Percentiles rank a stretch among this genome's conserved stretches.
phyloP scores from a whole-genome alignment of 2,888 invertebrate genomes.

The Pheosia gnoma region DNA sequence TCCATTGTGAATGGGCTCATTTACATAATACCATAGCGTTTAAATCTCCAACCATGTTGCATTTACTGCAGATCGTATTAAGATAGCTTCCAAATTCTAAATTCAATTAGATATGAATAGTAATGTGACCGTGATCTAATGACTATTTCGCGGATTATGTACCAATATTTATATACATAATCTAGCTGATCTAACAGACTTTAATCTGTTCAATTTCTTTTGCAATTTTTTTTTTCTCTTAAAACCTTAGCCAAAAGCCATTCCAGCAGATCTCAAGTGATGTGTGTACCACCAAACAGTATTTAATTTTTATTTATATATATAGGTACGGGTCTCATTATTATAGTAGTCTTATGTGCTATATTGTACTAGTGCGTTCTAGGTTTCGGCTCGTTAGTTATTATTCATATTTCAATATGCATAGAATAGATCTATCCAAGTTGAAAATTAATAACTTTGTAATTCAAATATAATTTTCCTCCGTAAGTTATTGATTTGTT shows the following conservation, averaged over 20 bases:
- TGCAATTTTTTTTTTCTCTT: too few relatives aligned
- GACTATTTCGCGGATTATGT: neutral
- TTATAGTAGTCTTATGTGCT: too few relatives aligned
- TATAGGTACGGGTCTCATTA: too few relatives aligned
- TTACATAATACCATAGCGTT: conserved; percentile 62
- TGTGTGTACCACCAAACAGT: too few relatives aligned
- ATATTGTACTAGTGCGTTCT: too few relatives aligned
- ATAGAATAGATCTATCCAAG: neutral
- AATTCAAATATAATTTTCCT: neutral
- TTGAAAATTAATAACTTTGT: neutral
- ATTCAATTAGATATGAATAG: conserved; percentile 22
- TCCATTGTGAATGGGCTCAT: conserved; percentile 57
- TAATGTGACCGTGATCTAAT: neutral
- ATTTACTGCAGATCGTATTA: conserved; percentile 53
- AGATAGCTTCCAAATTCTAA: conserved; percentile 55
- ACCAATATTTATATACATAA: too few relatives aligned
- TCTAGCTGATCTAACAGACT: too few relatives aligned
- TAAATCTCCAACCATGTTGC: conserved; percentile 50
- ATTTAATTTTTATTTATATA: too few relatives aligned
- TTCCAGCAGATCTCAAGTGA: too few relatives aligned
- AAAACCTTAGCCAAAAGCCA: too few relatives aligned
- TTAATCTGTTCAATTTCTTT: too few relatives aligned
- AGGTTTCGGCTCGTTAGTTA: too few relatives aligned
- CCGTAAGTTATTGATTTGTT: conserved; percentile 5
- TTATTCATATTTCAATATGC: neutral